Percentiles rank a stretch among this genome's conserved stretches.
Conservation (phyloP, 2,888 invertebrate genomes). For the Parapristionchus giblindavisi region DNA sequence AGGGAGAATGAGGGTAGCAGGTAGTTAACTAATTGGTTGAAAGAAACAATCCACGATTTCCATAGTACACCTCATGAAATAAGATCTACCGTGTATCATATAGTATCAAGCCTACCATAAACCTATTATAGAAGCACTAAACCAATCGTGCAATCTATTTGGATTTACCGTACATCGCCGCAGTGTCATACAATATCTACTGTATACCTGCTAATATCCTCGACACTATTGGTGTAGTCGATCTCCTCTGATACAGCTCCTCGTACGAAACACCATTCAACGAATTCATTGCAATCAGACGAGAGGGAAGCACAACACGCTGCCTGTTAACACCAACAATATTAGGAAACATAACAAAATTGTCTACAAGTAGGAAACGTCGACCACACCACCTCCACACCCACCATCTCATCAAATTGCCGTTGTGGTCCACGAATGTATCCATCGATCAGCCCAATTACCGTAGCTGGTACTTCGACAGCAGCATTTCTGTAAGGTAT, state of each 20-base stretch:
- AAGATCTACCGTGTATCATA: too few relatives aligned
- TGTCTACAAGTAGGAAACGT: neutral
- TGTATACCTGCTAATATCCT: conserved; percentile 41
- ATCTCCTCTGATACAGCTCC: conserved; percentile 46
- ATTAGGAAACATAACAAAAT: neutral
- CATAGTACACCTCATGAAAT: too few relatives aligned
- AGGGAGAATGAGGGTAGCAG: too few relatives aligned
- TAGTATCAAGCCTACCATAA: too few relatives aligned
- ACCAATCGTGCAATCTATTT: too few relatives aligned
- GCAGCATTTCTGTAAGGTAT: conserved; percentile 14
- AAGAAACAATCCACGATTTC: too few relatives aligned
- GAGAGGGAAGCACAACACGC: conserved; percentile 35
- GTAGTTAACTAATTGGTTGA: too few relatives aligned
- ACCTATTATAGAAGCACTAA: too few relatives aligned
- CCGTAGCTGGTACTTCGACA: conserved; percentile 33
- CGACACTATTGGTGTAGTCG: conserved; percentile 29
- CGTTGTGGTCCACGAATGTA: conserved; percentile 13
- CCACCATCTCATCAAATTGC: conserved; percentile 29
- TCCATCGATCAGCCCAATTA: conserved; percentile 13
- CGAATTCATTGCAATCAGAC: conserved; percentile 63
- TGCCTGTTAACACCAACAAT: neutral
- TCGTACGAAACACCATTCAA: conserved; percentile 56
- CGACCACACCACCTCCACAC: neutral
- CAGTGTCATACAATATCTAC: neutral
- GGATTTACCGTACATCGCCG: too few relatives aligned